These are phyloP conservation scores for Dynastes grantii DNA, from an alignment of 2,888 invertebrate genomes.

Conservation along the genomic window DNA sequence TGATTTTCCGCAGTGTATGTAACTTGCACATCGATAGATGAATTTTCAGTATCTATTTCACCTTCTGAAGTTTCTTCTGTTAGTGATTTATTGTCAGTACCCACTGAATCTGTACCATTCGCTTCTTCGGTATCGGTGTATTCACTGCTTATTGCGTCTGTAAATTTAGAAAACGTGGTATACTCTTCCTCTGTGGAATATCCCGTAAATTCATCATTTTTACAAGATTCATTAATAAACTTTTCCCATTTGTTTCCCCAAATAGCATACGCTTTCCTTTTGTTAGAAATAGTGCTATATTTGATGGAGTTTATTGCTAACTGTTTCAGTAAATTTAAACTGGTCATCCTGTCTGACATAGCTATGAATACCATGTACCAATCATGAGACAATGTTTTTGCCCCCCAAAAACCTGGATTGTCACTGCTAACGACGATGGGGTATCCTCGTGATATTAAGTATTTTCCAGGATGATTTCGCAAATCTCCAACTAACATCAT, in stretches of 20 bases:
- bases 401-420: conserved; percentile 86
- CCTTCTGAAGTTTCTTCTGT: too few species aligned
- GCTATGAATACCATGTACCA: conserved; percentile 86
- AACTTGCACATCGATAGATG: too few species aligned
- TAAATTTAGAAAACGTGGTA: too few species aligned
- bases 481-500: conserved; percentile 80
- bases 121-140: too few species aligned
- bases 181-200: too few species aligned
- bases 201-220: too few species aligned
- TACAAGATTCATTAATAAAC: conserved; percentile 20
- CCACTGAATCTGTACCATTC: too few species aligned
- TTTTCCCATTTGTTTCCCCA: conserved; percentile 34
- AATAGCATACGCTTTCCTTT: conserved; percentile 5
- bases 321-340: conserved; percentile 81
- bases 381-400: conserved; percentile 82
- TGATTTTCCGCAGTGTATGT: too few species aligned
- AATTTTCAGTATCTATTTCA: too few species aligned
- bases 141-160: too few species aligned
- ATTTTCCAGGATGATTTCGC: conserved; percentile 82
- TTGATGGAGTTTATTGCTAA: conserved; percentile 82
- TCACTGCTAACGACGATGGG: conserved; percentile 86
- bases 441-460: conserved; percentile 70
- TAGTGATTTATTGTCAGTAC: too few species aligned
- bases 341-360: conserved; percentile 79
- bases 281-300: conserved; percentile 75